Percentiles rank a stretch among this genome's conserved stretches.
Evolutionary conservation across 2,888 invertebrate genomes (phyloP).

Genomic region (Apotomis capreana): DNA sequence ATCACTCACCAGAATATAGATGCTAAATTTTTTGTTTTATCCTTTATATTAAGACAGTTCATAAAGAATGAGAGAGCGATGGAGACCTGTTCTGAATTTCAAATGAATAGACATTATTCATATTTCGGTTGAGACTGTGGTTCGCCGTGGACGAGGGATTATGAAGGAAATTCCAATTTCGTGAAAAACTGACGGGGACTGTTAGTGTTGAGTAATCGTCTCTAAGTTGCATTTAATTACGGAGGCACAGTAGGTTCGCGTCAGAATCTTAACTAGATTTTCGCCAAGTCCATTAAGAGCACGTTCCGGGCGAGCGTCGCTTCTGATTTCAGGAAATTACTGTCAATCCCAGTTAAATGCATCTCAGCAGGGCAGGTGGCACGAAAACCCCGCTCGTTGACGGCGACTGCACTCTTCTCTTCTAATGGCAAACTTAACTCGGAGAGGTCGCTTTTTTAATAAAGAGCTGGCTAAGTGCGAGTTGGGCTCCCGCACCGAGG

Average conservation of each 20-base stretch:
- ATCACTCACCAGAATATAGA: slow-evolving; percentile 12
- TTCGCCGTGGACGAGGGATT: slow-evolving; percentile 54
- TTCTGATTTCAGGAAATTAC: slow-evolving; percentile 37
- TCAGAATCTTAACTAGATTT: slow-evolving; percentile 51
- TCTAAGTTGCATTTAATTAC: slow-evolving; percentile 53
- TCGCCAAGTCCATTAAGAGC: slow-evolving; percentile 45
- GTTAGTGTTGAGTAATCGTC: slow-evolving; percentile 44
- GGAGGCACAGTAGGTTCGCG: slow-evolving; percentile 45
- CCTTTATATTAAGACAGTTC: slow-evolving; percentile 50
- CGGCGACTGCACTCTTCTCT: neutral
- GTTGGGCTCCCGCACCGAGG: too few species aligned
- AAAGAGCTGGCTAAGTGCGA: too few species aligned
- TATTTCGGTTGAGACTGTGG: slow-evolving; percentile 60
- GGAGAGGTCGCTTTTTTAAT: too few species aligned
- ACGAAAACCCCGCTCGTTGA: slow-evolving; percentile 19
- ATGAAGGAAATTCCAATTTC: slow-evolving; percentile 52
- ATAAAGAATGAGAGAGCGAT: slow-evolving; percentile 61
- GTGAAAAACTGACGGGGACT: slow-evolving; percentile 52
- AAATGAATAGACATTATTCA: slow-evolving; percentile 68
- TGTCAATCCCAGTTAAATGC: slow-evolving; percentile 38
- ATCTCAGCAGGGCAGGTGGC: slow-evolving; percentile 8
- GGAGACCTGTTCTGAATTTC: slow-evolving; percentile 65
- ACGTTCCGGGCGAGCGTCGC: slow-evolving; percentile 36
- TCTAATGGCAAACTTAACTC: neutral
- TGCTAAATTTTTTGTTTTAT: slow-evolving; percentile 31